Base-by-base conservation (phyloP, 2,888 invertebrate species). In the Pseudoips prasinana region DNA sequence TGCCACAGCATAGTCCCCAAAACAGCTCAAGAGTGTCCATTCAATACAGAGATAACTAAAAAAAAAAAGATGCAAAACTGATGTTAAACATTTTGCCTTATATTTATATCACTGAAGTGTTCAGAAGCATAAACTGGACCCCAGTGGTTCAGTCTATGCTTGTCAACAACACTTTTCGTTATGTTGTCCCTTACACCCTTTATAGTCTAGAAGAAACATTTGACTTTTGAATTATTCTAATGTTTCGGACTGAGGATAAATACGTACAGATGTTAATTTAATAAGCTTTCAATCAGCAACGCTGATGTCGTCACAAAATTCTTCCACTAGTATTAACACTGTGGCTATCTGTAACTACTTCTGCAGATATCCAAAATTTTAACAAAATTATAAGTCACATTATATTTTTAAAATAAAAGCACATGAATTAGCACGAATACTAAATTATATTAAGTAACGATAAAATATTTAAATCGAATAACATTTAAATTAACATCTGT, bases 221-320 rank as follows among this genome's bases (percentile, higher is more conserved):
- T n/a, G n/a, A n/a, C n/a, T n/a, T n/a, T n/a, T n/a, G 34, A 46
- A 38, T 46, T 17, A 14, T 33, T 41, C 24, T 40, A 25, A 36
- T 27, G 36, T 42, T 39, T 42, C 33, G 10, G 28, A 39, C 29
- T 34, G 25, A 43, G 34, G 37, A 39, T 22, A 31, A 35, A 34
- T 29, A 29, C 36, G 26, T 58, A 51, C 55, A 55, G 58, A 44
- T 57, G 58, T 58, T 52, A 58, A 58, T 55, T 55, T 58, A 55
- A 46, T 27, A 7, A 14, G 5, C 7, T 20, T 27, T 35, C 25
- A 29, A n/a, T n/a, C n/a, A n/a, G n/a, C 10, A 33, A 38, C 30
- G 8, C 25, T 35, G 23, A 40, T 14, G 10, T 43, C 29, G 45
- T 55, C 56, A 45, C 46, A 55, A 44, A 39, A 41, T 35, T 56